These are phyloP conservation scores for Piprites chloris DNA, from an alignment of 2,113 vertebrate species.

Conservation along the genomic window DNA sequence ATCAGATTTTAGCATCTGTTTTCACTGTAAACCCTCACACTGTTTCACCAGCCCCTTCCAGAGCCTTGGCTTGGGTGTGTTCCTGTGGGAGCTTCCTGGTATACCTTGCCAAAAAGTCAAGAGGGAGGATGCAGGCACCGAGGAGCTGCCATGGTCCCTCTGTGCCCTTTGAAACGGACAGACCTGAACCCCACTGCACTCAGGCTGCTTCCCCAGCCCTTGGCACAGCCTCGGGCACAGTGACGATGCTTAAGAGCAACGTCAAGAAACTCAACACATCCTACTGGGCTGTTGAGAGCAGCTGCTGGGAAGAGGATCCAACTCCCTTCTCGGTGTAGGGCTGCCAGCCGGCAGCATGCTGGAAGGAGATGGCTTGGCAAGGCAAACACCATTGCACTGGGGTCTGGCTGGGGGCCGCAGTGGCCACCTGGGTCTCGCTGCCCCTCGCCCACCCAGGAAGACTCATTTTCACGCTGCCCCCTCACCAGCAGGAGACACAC, in stretches of 20 bases:
- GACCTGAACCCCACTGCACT: accelerated
- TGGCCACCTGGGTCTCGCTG: background rate
- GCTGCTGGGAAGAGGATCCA: background rate
- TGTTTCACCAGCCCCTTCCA: background rate
- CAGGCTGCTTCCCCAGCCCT: background rate
- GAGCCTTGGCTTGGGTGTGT: background rate
- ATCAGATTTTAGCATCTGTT: background rate
- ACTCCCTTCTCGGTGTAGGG: accelerated
- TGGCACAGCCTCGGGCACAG: background rate
- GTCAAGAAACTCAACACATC: background rate
- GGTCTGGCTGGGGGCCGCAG: accelerated
- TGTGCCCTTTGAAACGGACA: accelerated
- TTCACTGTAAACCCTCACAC: background rate
- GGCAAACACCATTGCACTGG: accelerated
- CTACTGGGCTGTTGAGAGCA: background rate
- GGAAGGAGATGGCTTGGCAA: background rate
- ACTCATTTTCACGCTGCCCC: background rate
- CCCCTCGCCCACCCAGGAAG: background rate
- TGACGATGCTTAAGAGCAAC: background rate
- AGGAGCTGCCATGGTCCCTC: background rate
- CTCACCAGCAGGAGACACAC: background rate
- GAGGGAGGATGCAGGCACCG: background rate
- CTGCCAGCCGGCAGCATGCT: background rate
- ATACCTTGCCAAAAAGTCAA: background rate
- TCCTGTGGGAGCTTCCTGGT: background rate